These are phyloP conservation scores for Nymphicus hollandicus DNA, from an alignment of 2,113 vertebrate species.

Conservation along the genomic window DNA sequence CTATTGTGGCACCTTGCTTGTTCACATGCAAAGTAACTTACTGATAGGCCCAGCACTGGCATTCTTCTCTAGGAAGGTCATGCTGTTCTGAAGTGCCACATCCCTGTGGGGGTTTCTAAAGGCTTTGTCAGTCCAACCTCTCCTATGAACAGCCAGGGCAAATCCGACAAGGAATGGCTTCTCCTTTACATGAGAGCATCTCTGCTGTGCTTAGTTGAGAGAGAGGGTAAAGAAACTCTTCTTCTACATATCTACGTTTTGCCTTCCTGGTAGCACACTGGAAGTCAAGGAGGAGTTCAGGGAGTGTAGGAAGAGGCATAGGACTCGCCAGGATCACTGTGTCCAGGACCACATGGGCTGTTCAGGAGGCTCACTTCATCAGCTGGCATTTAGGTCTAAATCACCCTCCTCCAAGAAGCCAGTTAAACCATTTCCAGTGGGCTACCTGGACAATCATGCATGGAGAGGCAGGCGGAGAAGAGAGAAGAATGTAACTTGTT, in stretches of 20 bases:
- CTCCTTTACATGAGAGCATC: neutral
- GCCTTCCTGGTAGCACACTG: neutral
- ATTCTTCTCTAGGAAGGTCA: neutral
- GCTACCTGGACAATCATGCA: neutral
- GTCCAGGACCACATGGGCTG: neutral
- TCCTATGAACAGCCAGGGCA: neutral
- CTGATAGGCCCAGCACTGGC: neutral
- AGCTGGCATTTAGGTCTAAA: neutral
- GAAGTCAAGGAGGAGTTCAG: neutral
- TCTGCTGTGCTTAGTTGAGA: neutral
- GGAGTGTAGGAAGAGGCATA: neutral
- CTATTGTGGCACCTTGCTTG: neutral
- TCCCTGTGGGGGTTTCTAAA: neutral
- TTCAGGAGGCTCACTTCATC: neutral
- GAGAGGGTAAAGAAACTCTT: neutral
- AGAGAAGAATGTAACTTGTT: neutral
- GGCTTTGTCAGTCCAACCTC: neutral
- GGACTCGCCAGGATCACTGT: neutral
- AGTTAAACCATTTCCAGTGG: neutral
- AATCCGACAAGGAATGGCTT: neutral
- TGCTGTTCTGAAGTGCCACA: neutral
- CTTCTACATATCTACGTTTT: neutral
- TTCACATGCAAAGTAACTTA: neutral
- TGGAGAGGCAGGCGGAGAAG: neutral
- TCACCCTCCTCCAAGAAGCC: neutral